Conservation (phyloP, 2,888 invertebrate species). For the Apamea crenata region DNA sequence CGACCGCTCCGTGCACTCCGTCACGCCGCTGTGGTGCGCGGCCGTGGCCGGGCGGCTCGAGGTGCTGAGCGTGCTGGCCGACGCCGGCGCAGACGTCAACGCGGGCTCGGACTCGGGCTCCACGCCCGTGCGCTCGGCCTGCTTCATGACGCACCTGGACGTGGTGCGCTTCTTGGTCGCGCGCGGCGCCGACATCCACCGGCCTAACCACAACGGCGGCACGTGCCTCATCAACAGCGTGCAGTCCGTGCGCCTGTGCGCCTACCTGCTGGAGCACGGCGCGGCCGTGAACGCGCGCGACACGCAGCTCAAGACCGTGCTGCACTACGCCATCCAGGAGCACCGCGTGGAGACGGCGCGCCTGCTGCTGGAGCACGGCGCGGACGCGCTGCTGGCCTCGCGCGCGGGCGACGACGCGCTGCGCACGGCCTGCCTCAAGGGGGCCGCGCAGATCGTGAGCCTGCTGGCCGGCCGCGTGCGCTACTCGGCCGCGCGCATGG, state of each 20-base stretch:
- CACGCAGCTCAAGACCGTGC: slow-evolving; percentile 96
- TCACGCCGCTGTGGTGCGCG: slow-evolving; percentile 98
- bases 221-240: slow-evolving; percentile 98
- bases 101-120: slow-evolving; percentile 97
- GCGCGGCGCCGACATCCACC: slow-evolving; percentile 95
- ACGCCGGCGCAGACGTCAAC: slow-evolving; percentile 96
- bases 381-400: slow-evolving; percentile 94
- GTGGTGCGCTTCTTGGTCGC: slow-evolving; percentile 94
- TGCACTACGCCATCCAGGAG: slow-evolving; percentile 97
- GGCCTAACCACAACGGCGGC: slow-evolving; percentile 97
- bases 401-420: slow-evolving; percentile 97
- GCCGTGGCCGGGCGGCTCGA: slow-evolving; percentile 95
- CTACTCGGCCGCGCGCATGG: slow-evolving; percentile 92
- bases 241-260: slow-evolving; percentile 95
- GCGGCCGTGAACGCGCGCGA: slow-evolving; percentile 96
- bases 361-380: slow-evolving; percentile 94
- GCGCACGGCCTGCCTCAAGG: slow-evolving; percentile 95
- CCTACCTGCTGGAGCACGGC: slow-evolving; percentile 94
- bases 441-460: slow-evolving; percentile 91
- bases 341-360: slow-evolving; percentile 95
- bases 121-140: slow-evolving; percentile 97
- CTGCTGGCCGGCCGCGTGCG: slow-evolving; percentile 91
- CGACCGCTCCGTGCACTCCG: slow-evolving; percentile 94
- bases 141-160: slow-evolving; percentile 97
- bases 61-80: slow-evolving; percentile 94